Evolutionary conservation across 2,888 invertebrate genomes (phyloP), one percentile per base, ranked within the genome.

Genomic region (Drosophila pseudotalamancana): DNA sequence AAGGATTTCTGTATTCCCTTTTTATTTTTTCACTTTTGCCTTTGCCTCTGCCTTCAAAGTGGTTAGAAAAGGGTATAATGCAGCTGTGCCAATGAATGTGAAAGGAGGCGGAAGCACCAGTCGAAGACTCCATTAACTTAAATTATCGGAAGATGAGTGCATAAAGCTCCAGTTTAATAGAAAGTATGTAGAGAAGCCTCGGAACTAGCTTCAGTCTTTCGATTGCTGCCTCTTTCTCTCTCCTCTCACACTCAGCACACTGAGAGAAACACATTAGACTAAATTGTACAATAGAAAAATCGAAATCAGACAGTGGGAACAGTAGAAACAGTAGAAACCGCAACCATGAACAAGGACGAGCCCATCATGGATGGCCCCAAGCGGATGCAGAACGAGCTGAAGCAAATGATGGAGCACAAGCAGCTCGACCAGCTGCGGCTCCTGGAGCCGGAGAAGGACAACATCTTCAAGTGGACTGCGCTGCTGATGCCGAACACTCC

Each of bases 381-480:
- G 54, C 86, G 90, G 27, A 68, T 89, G 66, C 87, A 88, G 29
- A 88, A 98, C 96, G 98, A 99, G 93, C 93, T 98, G 77, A 95
- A 95, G 87, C 97, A 98, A 92, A 95, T 99, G 85, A 94, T 96
- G 90, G 95, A 95, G 81, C 95, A 96, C 42, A 96, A 96, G 55
- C 92, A 96, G 83, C 96, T 95, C 91, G 95, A 96, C 64, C 77
- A 79, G 34, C 97, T 98, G 92, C 94, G 97, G 88, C 97, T 97
- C 90, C 97, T 99, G 75, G 95, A 96, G 92, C 97, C 98, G 56
- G 98, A 98, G 91, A 98, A 98, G 90, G 93, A 95, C 25, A 99
- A 99, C 92, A 96, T 99, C 83, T 94, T 99, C 76, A 95, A 96
- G 89, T 99, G 99, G 99, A 96, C 96, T 91, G 98, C 98, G 68